These are phyloP conservation scores for Eucidaris tribuloides DNA, from an alignment of 35 echinoderm and acorn worm genomes.

Conservation along the genomic window DNA sequence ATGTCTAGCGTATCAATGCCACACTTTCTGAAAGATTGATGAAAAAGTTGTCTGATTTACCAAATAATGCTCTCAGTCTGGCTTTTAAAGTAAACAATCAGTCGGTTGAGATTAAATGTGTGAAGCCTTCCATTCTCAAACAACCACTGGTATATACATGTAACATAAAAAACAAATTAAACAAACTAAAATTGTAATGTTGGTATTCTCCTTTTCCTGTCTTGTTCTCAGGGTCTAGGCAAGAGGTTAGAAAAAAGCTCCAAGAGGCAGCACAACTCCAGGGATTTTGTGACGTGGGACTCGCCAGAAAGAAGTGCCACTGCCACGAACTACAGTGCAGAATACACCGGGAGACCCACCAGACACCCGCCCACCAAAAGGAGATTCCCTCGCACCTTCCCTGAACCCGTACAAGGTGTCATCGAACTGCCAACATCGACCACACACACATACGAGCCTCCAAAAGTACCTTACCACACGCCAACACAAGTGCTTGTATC, in stretches of 20 bases:
- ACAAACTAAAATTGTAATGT: no score
- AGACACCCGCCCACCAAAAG: conserved; percentile 73
- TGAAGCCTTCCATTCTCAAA: no score
- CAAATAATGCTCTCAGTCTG: no score
- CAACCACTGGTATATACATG: no score
- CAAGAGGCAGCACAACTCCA: conserved; percentile 76
- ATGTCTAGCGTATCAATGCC: no score
- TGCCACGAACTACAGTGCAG: conserved; percentile 40
- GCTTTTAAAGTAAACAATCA: no score
- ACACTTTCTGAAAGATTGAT: no score
- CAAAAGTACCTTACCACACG: conserved; percentile 78
- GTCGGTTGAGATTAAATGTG: no score
- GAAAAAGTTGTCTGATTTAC: no score
- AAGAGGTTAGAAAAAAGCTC: conserved; percentile 47
- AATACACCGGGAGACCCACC: conserved; percentile 56
- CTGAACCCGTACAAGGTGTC: conserved; percentile 52
- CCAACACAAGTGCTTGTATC: conserved; percentile 87
- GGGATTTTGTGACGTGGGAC: conserved; percentile 78
- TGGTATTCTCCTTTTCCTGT: no score
- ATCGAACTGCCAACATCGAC: conserved; percentile 71
- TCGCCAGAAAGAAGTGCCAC: conserved; percentile 47
- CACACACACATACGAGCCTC: conserved; percentile 62
- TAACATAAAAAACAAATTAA: no score
- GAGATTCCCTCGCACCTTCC: conserved; percentile 60
- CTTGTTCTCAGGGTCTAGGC: conserved; percentile 64